Conservation (phyloP, 2,113 vertebrate genomes). For the Campylorhamphus procurvoides region DNA sequence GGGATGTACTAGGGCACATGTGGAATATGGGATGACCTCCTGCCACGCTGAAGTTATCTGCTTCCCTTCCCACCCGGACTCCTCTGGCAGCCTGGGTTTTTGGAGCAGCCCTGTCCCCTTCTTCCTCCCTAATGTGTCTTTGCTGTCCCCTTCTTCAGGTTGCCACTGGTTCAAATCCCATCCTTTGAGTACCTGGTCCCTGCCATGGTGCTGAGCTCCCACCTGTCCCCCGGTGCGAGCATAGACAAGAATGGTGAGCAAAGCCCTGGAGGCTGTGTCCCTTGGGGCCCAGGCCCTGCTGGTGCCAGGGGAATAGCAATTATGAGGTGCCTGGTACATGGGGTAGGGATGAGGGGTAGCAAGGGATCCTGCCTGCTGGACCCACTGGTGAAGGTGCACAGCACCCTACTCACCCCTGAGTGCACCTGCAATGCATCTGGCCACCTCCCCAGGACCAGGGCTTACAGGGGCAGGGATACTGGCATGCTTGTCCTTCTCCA, state of each 20-base stretch:
- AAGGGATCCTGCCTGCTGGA: background rate
- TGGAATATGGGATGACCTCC: background rate
- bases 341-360: background rate
- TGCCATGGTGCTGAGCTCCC: constrained; percentile 77
- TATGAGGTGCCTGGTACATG: background rate
- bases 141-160: constrained; percentile 64
- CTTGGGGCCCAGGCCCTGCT: accelerated
- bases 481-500: background rate
- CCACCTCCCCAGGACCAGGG: background rate
- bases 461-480: background rate
- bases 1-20: background rate
- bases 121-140: background rate
- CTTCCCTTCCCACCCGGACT: background rate
- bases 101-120: background rate
- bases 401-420: background rate
- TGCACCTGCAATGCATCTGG: background rate
- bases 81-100: background rate
- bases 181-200: constrained; percentile 84
- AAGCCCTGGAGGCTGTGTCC: background rate
- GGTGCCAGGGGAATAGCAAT: background rate
- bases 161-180: constrained; percentile 84
- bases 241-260: constrained; percentile 73
- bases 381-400: background rate
- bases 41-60: background rate
- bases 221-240: background rate